Base-by-base conservation (phyloP, 2,113 vertebrate genomes). In the Nothoprocta pentlandii region DNA sequence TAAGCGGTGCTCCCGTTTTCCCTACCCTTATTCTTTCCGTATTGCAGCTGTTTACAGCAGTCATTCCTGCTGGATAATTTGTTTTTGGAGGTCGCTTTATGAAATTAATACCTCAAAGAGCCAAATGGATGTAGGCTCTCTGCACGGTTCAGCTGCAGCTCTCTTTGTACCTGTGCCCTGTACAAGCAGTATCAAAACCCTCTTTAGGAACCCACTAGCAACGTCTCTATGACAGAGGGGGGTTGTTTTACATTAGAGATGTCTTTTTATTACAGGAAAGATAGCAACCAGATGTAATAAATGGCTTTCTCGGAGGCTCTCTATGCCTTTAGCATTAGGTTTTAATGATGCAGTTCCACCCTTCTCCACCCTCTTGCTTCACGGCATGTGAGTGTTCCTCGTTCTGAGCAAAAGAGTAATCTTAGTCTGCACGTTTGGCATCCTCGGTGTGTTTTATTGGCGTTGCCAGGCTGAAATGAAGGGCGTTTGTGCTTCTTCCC, bases 401-500 rank as follows among this genome's bases (percentile, higher is more conserved):
- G 41, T 87, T 46, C 53, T 32, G 12, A 63, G 22, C 5, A 34
- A 22, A 41, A 17, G 53, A 49, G 53, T 4, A 6, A 17, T 6
- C 51, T 44, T 12, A 17, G 22, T 11, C 15, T 5, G 28, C 68
- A 2, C 34, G 4, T 63, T 88, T 3, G 26, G 10, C 47, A 16
- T 39, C 49, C 73, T 10, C 19, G 32, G 23, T 7, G 36, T 4
- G 70, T 32, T 87, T 34, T 9, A 2, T 6, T 58, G 67, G 44
- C n/a, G 8, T 42, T 63, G 47, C 23, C 83, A 36, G 62, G 6
- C 66, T 69, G 53, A 89, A 73, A 19, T 49, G 13, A 26, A 69
- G 79, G 44, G 36, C 69, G 88, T 73, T 47, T 96, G 56, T 89
- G 80, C 67, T 95, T 93, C 93, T 89, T 93, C 79, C 70, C 54